phyloP scores from a whole-genome alignment of 1,140 invertebrate species.

The Drosophila nannoptera region DNA sequence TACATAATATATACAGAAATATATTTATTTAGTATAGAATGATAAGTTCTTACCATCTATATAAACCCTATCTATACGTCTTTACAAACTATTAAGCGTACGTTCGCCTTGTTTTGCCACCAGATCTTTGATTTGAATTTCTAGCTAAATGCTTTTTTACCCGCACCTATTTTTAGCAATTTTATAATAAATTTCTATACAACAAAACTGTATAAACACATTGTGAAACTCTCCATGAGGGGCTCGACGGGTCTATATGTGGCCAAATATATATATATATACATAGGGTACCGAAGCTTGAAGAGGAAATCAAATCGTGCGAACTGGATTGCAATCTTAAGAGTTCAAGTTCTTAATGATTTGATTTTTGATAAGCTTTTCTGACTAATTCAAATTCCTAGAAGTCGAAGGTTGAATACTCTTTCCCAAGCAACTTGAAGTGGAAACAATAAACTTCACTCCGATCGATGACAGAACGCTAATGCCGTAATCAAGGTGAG shows the following conservation, averaged over 20 bases:
- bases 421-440: not conserved
- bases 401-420: not conserved
- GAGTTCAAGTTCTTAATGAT: not conserved
- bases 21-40: conserved; percentile 9
- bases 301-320: not conserved
- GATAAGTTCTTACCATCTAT: not conserved
- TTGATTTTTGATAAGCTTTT: not conserved
- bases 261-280: not conserved
- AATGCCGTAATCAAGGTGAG: no score
- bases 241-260: no score
- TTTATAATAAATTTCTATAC: no score
- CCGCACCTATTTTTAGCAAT: not conserved
- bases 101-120: conserved; percentile 36
- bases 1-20: conserved; percentile 8
- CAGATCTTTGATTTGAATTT: conserved; percentile 44
- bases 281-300: not conserved
- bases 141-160: conserved; percentile 64
- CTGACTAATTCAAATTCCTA: not conserved
- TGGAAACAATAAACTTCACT: not conserved
- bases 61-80: conserved; percentile 31
- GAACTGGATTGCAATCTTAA: not conserved
- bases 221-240: no score
- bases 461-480: no score
- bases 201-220: no score
- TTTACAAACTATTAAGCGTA: conserved; percentile 34